These are phyloP conservation scores for Leuciscus waleckii DNA, from an alignment of 2,797 vertebrate genomes.

Conservation along the genomic window DNA sequence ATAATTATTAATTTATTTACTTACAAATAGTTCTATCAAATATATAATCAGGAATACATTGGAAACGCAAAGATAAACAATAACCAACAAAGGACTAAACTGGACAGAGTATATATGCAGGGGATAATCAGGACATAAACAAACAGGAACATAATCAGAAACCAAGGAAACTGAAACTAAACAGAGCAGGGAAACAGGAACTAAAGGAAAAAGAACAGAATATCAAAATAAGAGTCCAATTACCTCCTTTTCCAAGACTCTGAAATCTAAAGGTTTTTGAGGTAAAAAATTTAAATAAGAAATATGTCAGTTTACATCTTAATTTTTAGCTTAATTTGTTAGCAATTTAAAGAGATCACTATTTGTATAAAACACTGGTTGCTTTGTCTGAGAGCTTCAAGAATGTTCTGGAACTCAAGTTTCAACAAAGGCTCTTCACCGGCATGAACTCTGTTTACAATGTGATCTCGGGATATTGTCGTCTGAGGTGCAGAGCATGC, in stretches of 20 bases:
- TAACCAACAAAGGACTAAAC: too few species aligned
- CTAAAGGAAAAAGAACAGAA: too few species aligned
- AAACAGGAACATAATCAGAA: too few species aligned
- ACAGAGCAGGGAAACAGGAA: too few species aligned
- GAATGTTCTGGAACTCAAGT: conserved; percentile 55
- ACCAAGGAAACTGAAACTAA: too few species aligned
- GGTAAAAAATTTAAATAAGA: not conserved
- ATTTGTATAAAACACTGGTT: not conserved
- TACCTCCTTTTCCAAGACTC: not conserved
- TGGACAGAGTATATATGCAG: too few species aligned
- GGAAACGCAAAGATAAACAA: too few species aligned
- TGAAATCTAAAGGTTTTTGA: not conserved
- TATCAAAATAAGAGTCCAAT: too few species aligned
- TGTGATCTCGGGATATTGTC: conserved; percentile 70
- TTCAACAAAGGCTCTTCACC: conserved; percentile 56
- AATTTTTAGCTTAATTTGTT: not conserved
- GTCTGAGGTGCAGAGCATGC: conserved; percentile 45
- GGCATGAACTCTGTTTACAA: conserved; percentile 71
- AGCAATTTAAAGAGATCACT: not conserved
- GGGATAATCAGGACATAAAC: too few species aligned
- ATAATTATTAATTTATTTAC: too few species aligned
- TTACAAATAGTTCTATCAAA: not conserved
- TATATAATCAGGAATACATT: not conserved
- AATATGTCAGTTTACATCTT: not conserved
- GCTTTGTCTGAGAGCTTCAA: conserved; percentile 62